These are phyloP conservation scores for Paragorgia papillata DNA, from an alignment of 92 coral and sea anemone genomes.

Conservation along the genomic window DNA sequence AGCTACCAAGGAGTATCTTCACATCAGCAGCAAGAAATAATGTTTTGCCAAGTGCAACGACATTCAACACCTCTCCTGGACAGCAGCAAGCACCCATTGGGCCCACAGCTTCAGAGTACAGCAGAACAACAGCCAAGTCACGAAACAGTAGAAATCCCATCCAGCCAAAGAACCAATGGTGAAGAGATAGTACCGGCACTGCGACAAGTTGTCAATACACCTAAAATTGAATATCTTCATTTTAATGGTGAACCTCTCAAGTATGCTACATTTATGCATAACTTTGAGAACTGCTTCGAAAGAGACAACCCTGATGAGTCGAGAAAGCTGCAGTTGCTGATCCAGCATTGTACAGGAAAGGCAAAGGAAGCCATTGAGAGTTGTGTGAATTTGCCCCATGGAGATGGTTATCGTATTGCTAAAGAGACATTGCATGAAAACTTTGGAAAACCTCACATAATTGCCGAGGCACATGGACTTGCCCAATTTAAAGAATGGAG, in stretches of 20 bases:
- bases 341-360: slow-evolving; percentile 72
- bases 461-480: slow-evolving; percentile 67
- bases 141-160: no score
- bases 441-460: slow-evolving; percentile 69
- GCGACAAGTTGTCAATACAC: slow-evolving; percentile 52
- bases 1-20: no score
- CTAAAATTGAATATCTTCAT: slow-evolving; percentile 59
- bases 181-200: background rate
- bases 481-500: slow-evolving; percentile 56
- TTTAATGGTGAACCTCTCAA: slow-evolving; percentile 64
- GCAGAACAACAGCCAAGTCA: no score
- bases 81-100: no score
- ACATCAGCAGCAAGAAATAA: no score
- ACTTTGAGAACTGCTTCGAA: slow-evolving; percentile 64
- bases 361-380: slow-evolving; percentile 69
- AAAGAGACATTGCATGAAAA: slow-evolving; percentile 62
- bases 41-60: no score
- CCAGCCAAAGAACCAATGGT: no score
- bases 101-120: no score
- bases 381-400: slow-evolving; percentile 62
- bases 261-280: slow-evolving; percentile 59
- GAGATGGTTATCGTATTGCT: slow-evolving; percentile 54
- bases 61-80: no score
- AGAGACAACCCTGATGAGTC: slow-evolving; percentile 49
- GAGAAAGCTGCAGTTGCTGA: slow-evolving; percentile 58